Percentiles rank a stretch among this genome's conserved stretches.
Evolutionary conservation across 1,140 invertebrate species (phyloP).

Genomic region (Hydropsyche tenuis): DNA sequence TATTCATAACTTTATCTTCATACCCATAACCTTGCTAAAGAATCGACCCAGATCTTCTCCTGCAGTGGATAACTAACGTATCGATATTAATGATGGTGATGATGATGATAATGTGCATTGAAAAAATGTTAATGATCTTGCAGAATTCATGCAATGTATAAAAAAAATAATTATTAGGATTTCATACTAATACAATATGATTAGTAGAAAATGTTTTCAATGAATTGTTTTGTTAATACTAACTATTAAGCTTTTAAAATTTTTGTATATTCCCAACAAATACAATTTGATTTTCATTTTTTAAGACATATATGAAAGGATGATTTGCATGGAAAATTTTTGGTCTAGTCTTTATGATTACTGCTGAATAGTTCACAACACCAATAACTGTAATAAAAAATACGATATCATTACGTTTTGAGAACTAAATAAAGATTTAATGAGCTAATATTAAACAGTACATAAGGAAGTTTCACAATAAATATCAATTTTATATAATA

Average conservation of each 20-base stretch:
- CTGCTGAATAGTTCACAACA: neutral
- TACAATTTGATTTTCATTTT: neutral
- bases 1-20: too few relatives aligned
- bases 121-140: neutral
- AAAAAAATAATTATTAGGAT: neutral
- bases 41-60: too few relatives aligned
- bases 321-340: neutral
- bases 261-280: neutral
- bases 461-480: neutral
- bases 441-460: too few relatives aligned
- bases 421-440: too few relatives aligned
- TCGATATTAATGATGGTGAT: neutral
- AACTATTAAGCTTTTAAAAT: neutral
- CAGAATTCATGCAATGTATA: neutral
- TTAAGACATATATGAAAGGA: slow-evolving; percentile 16
- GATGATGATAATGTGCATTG: neutral
- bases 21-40: too few relatives aligned
- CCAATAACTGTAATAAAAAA: neutral
- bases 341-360: neutral
- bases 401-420: too few relatives aligned
- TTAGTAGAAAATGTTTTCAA: neutral
- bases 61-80: too few relatives aligned
- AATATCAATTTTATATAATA: too few relatives aligned
- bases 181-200: neutral
- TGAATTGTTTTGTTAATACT: neutral